These are phyloP conservation scores for Orcinus orca DNA, from an alignment of 2,113 vertebrate species.

Conservation along the genomic window DNA sequence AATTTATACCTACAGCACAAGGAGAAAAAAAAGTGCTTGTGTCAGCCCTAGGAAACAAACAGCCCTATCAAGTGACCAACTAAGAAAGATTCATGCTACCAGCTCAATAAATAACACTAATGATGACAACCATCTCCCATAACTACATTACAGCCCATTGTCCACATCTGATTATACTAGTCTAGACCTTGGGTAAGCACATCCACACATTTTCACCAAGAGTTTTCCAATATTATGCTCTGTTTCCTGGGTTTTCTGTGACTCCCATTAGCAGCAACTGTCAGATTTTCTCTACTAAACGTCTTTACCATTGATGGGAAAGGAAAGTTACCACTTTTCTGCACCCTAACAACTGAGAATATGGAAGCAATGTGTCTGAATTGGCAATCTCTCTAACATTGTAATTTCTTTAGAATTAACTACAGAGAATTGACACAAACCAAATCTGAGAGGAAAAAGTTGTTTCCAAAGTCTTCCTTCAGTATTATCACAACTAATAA, in stretches of 20 bases:
- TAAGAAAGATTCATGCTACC: conserved; percentile 58
- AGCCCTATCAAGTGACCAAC: conserved; percentile 70
- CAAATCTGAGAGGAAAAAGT: background rate
- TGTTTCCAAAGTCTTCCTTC: background rate
- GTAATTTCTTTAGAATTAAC: conserved; percentile 2
- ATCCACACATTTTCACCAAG: conserved; percentile 55
- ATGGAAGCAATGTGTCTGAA: background rate
- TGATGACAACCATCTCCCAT: conserved; percentile 71
- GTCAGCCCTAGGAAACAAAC: conserved; percentile 71
- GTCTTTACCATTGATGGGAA: background rate
- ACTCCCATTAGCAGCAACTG: conserved; percentile 44
- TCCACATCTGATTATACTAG: conserved; percentile 72
- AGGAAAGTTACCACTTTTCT: conserved; percentile 5
- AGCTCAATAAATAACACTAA: conserved; percentile 74
- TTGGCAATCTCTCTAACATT: background rate
- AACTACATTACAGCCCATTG: conserved; percentile 52
- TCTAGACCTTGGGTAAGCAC: conserved; percentile 63
- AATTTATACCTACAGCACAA: conserved; percentile 51
- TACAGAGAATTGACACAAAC: background rate
- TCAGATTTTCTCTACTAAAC: conserved; percentile 40
- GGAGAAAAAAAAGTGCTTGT: conserved; percentile 41
- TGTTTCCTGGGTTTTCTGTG: conserved; percentile 63
- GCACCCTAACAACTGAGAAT: background rate
- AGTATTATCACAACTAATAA: background rate
- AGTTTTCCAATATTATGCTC: conserved; percentile 57